phyloP scores from a whole-genome alignment of 2,888 invertebrate species.

The Tipula lateralis region DNA sequence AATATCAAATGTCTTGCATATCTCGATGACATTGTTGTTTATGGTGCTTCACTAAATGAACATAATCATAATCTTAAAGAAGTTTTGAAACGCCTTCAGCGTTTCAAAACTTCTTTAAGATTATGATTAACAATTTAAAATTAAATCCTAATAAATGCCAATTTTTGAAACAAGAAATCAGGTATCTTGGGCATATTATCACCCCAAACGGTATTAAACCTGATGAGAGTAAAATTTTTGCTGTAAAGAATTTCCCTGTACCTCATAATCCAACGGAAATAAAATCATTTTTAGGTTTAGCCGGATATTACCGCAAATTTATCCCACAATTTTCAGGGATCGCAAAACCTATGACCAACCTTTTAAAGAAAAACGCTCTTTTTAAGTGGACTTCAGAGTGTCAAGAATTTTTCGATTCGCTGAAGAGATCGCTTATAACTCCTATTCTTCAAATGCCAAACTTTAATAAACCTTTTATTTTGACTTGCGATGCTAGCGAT shows the following conservation, averaged over 20 bases:
- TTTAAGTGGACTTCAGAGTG: neutral
- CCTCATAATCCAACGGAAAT: neutral
- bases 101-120: too few species aligned
- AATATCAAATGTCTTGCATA: neutral
- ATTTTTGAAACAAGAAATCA: neutral
- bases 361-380: neutral
- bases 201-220: neutral
- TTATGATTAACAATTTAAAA: too few species aligned
- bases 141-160: neutral
- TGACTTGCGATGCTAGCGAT: neutral
- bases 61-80: too few species aligned
- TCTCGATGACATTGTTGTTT: too few species aligned
- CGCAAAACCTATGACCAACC: neutral
- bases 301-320: neutral
- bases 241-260: too few species aligned
- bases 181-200: neutral
- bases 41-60: too few species aligned
- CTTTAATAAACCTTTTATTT: neutral
- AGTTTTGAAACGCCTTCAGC: neutral
- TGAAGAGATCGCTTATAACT: neutral
- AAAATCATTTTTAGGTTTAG: neutral
- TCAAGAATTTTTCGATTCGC: too few species aligned
- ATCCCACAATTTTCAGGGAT: neutral
- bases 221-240: neutral
- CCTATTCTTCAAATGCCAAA: neutral